Base-by-base conservation (phyloP, 2,797 vertebrate genomes). In the Mycteria americana region DNA sequence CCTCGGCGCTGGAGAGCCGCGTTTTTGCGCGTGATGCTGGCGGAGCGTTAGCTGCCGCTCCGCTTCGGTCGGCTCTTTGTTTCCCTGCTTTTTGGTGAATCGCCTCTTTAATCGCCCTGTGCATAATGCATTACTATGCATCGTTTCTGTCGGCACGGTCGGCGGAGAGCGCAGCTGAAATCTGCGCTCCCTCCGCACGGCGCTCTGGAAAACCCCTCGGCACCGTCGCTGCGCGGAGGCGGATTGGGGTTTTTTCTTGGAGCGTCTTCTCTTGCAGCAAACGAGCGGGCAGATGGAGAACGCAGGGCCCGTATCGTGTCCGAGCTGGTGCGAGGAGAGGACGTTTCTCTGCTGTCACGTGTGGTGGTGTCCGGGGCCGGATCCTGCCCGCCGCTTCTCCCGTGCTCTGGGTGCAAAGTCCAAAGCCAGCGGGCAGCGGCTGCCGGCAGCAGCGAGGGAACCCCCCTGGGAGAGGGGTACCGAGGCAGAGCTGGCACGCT, bases 321-420 rank as follows among this genome's bases (percentile, higher is more conserved):
- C 6, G 0, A 45, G 18, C 27, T 22, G 23, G 24, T 23, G 60
- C 60, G 48, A 48, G 51, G 35, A 39, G 69, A 41, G 41, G 17
- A 28, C 0, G 7, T 56, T 39, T n/a, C 59, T 56, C 27, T 31
- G 33, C 31, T 43, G 56, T 37, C 0, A 1, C 0, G 0, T 53
- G 37, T 16, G 37, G 21, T 30, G 65, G 50, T 60, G 25, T 21
- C 19, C 45, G 3, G 56, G 65, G 35, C 56, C 3, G 1, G 76
- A 24, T 56, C 50, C 43, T 59, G 79, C 57, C 9, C 7, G 14
- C 7, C 16, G n/a, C 65, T 60, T 18, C 45, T 69, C 14, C 24
- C 7, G 24, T 9, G 1, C 24, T 18, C 45, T 18, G 15, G 31
- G 2, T 69, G 53, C n/a, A 18, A n/a, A 60, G 35, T 35, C 24